Evolutionary conservation across 1,140 invertebrate species (phyloP).

Genomic region (Cydia splendana): DNA sequence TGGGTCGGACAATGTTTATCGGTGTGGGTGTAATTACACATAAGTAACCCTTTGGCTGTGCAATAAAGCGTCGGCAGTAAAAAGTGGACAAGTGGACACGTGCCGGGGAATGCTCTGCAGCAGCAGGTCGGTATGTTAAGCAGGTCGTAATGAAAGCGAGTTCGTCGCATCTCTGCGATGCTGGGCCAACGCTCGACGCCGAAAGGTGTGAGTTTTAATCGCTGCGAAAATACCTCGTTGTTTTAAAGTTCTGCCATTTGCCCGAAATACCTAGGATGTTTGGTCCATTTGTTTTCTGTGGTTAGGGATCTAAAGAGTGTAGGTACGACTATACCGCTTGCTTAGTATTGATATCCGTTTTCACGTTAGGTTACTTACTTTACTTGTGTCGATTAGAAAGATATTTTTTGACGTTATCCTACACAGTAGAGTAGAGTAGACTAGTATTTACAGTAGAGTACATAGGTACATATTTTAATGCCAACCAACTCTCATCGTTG

Average conservation of each 20-base stretch:
- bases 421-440: too few species aligned
- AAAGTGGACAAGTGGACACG: constrained; percentile 39
- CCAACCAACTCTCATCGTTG: too few species aligned
- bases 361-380: too few species aligned
- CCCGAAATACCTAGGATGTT: constrained; percentile 2
- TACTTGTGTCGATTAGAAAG: too few species aligned
- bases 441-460: too few species aligned
- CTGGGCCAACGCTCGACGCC: constrained; percentile 36
- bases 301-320: neutral
- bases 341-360: neutral
- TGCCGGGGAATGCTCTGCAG: constrained; percentile 40
- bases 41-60: constrained; percentile 17
- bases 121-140: constrained; percentile 58
- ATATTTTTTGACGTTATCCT: too few species aligned
- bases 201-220: constrained; percentile 40
- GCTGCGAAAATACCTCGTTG: constrained; percentile 22
- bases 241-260: neutral
- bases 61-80: constrained; percentile 48
- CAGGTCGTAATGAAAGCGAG: constrained; percentile 66
- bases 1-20: constrained; percentile 9
- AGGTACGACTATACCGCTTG: neutral
- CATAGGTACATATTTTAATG: too few species aligned
- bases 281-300: constrained; percentile 5
- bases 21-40: neutral
- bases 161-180: constrained; percentile 49